Evolutionary conservation across 2,797 vertebrate species (phyloP), one percentile per base, ranked within the genome.

Genomic region (Halcyon badia): DNA sequence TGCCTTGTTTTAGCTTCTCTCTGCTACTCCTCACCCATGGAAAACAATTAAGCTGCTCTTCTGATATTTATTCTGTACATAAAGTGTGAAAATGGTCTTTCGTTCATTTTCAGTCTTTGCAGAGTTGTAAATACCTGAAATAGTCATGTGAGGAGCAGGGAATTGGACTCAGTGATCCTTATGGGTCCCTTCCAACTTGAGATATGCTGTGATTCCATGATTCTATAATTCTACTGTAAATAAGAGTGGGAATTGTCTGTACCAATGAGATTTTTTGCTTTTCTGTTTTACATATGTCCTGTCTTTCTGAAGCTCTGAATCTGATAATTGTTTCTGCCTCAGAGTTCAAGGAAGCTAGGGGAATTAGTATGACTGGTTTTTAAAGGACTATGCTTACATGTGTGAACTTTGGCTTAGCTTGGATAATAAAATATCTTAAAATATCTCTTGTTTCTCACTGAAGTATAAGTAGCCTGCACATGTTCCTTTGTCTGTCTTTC

Each of bases 391-490:
- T 65, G 68, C 86, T 92, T 93, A 75, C 72, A 31, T 72, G 6
- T 83, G 89, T 87, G 41, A 91, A 85, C 54, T 97, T 87, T 19
- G 62, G 51, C 88, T 96, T 97, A 78, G 35, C 54, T 83, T 90
- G 75, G 65, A 86, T 25, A 72, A 57, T 49, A 57, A 66, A 37
- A 7, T 81, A 4, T 14, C 30, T 52, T 85, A 33, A 61, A 41
- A 16, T 42, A 12, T 65, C 33, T n/a, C 33, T 57, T 62, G 19
- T 62, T 80, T 80, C 42, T 85, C 10, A 22, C 10, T 31, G 24
- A 3, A 9, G 58, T 78, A 19, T 39, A 72, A 79, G 39, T 60
- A 68, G 9, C 31, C 39, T 51, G 6, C n/a, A 31, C 0, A 0
- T 42, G 4, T 39, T 37, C 10, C 41, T 81, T 86, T 81, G 22